Evolutionary conservation across 2,797 vertebrate genomes (phyloP), one percentile per base, ranked within the genome.

Genomic region (Acrocephalus scirpaceus): DNA sequence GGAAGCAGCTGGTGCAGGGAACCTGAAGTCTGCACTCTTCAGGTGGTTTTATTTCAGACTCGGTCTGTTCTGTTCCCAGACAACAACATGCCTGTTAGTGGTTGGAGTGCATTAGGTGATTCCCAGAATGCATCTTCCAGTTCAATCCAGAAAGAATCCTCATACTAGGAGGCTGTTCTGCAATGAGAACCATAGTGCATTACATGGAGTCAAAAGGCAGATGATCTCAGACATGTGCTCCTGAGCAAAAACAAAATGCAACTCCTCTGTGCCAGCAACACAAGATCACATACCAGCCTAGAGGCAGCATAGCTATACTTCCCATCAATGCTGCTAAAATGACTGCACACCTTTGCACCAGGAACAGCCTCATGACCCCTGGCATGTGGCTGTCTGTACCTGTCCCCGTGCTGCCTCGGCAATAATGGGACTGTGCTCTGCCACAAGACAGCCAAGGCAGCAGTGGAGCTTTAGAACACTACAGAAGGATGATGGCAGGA

Each of bases 331-430:
- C 48, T 54, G 11, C 32, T 47, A 11, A 75, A 57, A 65, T 4
- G 4, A 15, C 42, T 60, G 18, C 34, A 32, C 7, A 5, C 1
- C 23, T 93, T 74, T 71, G 42, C 57, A 47, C 16, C 57, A 74
- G 53, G 26, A 86, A 18, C 2, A 58, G 3, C 26, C 34, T 40
- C 22, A 13, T 1, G 3, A n/a, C 22, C 27, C 23, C 16, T n/a
- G 54, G 27, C 13, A n/a, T 3, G 29, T 16, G 36, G 11, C n/a
- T 84, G 10, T 34, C 53, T 75, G 15, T 53, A 27, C 25, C 45
- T 21, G 17, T 1, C 18, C 50, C 21, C 0, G 0, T 15, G 17
- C 29, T 75, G 36, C 54, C 76, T 40, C 0, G 0, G 34, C 0
- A 0, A 13, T 42, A 45, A 32, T 1, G 20, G 5, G 44, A 73